Percentiles rank a stretch among this genome's conserved stretches.
These are phyloP conservation scores for Scartelaos histophorus DNA, from an alignment of 2,113 vertebrate genomes.

Conservation along the genomic window DNA sequence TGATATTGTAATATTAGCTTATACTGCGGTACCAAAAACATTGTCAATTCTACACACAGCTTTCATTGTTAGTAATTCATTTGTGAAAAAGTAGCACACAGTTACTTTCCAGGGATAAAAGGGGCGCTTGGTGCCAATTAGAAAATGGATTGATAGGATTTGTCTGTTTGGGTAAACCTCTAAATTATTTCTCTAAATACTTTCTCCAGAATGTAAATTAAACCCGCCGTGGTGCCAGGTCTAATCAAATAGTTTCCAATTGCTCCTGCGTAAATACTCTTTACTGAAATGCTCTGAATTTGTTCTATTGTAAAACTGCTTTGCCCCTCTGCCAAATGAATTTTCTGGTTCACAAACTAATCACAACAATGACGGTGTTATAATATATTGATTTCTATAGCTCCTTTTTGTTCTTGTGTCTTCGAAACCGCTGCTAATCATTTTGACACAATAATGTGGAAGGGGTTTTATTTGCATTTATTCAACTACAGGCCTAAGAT, in stretches of 20 bases:
- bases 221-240: not conserved
- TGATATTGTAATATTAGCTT: not conserved
- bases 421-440: no score
- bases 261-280: not conserved
- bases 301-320: not conserved
- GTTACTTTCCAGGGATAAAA: not conserved
- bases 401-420: not conserved
- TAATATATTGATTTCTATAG: not conserved
- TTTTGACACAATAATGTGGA: no score
- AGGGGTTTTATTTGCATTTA: no score
- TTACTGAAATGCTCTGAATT: not conserved
- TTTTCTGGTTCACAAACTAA: not conserved
- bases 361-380: not conserved
- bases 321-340: not conserved
- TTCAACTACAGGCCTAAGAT: no score
- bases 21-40: not conserved
- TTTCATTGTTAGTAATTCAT: not conserved
- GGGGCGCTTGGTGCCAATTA: not conserved
- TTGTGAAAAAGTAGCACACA: slow-evolving; percentile 1
- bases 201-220: not conserved
- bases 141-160: not conserved
- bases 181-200: not conserved
- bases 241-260: not conserved
- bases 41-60: not conserved
- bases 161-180: not conserved